Evolutionary conservation across 2,113 vertebrate genomes (phyloP), one percentile per base, ranked within the genome.

Genomic region (Rhodinocichla rosea): DNA sequence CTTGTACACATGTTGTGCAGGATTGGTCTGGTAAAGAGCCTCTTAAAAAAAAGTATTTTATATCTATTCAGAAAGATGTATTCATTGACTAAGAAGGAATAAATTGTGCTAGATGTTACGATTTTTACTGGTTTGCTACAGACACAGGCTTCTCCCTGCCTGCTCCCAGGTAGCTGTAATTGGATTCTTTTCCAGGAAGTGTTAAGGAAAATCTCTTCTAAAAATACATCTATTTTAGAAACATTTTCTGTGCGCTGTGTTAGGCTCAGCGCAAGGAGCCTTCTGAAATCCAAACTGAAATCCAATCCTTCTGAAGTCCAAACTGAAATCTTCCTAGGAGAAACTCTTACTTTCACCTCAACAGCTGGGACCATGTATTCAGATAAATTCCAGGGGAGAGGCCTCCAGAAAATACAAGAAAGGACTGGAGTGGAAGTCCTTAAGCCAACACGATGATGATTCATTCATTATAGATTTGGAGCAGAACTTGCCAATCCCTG

Each of bases 351-450:
- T 69, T 95, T 87, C 42, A 97, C 93, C 11, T 94, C 20, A 3
- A 84, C 89, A n/a, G 93, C 95, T 45, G 95, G 94, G 4, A 85
- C 94, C 69, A 89, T 14, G 22, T 87, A 74, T 60, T 96, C 95
- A 21, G 83, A 73, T 73, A 50, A 32, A 97, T 96, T 60, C 96
- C 96, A 59, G 91, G 84, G 39, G 96, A 97, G 65, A 92, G 45
- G 35, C 96, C 94, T 7, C 40, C n/a, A 83, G 30, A 96, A 98
- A 42, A 96, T 90, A n/a, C 96, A 97, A 18, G 97, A 87, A 65
- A 97, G 87, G 35, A 97, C 92, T 94, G 82, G 89, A 89, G 30
- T 89, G 97, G 76, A 97, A 97, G 32, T 94, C 80, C 93, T 95
- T 64, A 95, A 56, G 57, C 95, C 97, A 30, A 77, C 47, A 40